A percentile compares a stretch with the other conserved stretches of the same genome.
Evolutionary conservation across 2,113 vertebrate genomes (phyloP).

Genomic region (Aptenodytes forsteri): DNA sequence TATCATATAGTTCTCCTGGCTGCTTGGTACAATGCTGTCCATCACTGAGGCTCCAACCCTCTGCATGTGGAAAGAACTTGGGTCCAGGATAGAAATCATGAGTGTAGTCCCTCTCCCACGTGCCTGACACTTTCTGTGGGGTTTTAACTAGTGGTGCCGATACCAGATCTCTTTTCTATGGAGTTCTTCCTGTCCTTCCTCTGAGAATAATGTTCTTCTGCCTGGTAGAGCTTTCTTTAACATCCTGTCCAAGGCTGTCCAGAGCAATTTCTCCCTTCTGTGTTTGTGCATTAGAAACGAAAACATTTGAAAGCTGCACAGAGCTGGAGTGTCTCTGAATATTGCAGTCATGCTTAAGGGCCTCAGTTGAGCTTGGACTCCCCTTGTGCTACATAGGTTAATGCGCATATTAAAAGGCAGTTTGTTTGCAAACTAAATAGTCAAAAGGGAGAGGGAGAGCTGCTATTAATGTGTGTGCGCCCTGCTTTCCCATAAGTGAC

Average conservation of each 20-base stretch:
- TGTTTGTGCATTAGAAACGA: background rate
- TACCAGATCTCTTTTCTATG: background rate
- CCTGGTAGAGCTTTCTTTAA: background rate
- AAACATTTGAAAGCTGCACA: background rate
- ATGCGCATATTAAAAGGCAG: background rate
- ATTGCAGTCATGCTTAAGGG: background rate
- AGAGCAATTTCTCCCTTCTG: background rate
- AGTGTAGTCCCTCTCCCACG: background rate
- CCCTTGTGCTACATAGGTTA: background rate
- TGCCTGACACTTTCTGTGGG: fast-evolving
- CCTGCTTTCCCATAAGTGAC: background rate
- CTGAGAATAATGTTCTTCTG: background rate
- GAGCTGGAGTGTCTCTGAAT: background rate
- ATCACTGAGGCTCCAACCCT: background rate
- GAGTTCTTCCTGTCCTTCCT: background rate
- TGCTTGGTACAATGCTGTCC: background rate
- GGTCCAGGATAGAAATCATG: background rate
- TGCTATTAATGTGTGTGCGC: background rate
- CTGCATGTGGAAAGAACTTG: background rate
- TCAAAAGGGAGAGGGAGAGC: background rate
- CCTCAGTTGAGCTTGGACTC: background rate
- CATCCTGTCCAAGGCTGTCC: background rate
- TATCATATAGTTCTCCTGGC: background rate
- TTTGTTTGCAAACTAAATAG: background rate
- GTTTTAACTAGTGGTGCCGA: background rate